Percentiles rank a stretch among this genome's conserved stretches.
Evolutionary conservation across 2,888 invertebrate genomes (phyloP).

Genomic region (Allophyes oxyacanthae): DNA sequence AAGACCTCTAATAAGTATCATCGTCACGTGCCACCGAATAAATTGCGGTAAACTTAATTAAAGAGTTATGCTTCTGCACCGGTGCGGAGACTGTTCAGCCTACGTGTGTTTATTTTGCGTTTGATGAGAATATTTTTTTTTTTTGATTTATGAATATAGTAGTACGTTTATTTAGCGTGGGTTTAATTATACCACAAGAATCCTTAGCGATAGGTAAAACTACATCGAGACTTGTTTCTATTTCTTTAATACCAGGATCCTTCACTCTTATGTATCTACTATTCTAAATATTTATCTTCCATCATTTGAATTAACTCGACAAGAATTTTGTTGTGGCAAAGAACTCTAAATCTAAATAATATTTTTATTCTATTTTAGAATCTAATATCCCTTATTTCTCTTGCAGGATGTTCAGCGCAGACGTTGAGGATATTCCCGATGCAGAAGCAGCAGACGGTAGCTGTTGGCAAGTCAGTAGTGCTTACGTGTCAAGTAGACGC

Average conservation of each 20-base stretch:
- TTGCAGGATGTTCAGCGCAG: conserved; percentile 82
- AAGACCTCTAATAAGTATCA: conserved; percentile 61
- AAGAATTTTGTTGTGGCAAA: too few species aligned
- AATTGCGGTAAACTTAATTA: conserved; percentile 81
- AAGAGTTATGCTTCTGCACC: conserved; percentile 62
- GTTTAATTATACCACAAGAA: too few species aligned
- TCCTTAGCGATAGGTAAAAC: too few species aligned
- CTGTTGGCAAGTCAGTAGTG: conserved; percentile 93
- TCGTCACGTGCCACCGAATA: conserved; percentile 76
- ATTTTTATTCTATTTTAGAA: too few species aligned
- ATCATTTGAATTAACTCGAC: too few species aligned
- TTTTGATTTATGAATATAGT: conserved; percentile 20
- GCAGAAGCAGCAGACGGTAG: conserved; percentile 91
- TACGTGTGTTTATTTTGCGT: conserved; percentile 53
- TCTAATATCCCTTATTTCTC: conserved; percentile 31
- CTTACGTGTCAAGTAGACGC: conserved; percentile 94
- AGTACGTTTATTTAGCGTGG: too few species aligned
- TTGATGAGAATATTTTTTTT: conserved; percentile 35
- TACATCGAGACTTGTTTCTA: too few species aligned
- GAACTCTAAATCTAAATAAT: too few species aligned
- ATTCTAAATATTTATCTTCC: too few species aligned
- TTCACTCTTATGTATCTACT: too few species aligned
- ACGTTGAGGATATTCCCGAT: conserved; percentile 92
- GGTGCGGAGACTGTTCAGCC: conserved; percentile 22
- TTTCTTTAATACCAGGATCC: too few species aligned